phyloP scores from a whole-genome alignment of 2,113 vertebrate genomes.

The Myiagra hebetior region DNA sequence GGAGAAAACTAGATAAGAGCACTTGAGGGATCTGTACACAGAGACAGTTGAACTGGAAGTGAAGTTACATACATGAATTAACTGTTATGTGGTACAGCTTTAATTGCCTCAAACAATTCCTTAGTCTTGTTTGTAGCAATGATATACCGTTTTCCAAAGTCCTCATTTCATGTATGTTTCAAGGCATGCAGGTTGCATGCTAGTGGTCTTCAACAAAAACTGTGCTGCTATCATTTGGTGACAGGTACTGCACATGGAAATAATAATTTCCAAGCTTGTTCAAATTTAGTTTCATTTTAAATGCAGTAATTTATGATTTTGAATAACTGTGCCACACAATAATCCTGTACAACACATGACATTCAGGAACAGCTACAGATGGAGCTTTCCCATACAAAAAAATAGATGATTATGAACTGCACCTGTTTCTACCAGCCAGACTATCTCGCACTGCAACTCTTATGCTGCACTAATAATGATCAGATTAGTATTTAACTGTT shows the following conservation, averaged over 20 bases:
- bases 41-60: constrained; percentile 43
- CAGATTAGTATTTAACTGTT: neutral
- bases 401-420: neutral
- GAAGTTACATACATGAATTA: neutral
- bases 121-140: neutral
- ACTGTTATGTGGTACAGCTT: neutral
- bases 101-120: neutral
- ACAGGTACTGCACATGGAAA: neutral
- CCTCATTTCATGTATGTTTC: neutral
- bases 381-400: neutral
- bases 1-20: constrained; percentile 43
- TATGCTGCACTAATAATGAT: neutral
- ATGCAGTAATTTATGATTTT: neutral
- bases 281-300: neutral
- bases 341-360: neutral
- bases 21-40: constrained; percentile 37
- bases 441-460: neutral
- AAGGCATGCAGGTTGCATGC: neutral
- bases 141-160: neutral
- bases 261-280: neutral
- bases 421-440: neutral
- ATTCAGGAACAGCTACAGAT: neutral
- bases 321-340: neutral
- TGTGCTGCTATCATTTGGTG: neutral
- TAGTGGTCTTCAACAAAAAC: neutral